These are phyloP conservation scores for Pedionomus torquatus DNA, from an alignment of 2,113 vertebrate species.

Conservation along the genomic window DNA sequence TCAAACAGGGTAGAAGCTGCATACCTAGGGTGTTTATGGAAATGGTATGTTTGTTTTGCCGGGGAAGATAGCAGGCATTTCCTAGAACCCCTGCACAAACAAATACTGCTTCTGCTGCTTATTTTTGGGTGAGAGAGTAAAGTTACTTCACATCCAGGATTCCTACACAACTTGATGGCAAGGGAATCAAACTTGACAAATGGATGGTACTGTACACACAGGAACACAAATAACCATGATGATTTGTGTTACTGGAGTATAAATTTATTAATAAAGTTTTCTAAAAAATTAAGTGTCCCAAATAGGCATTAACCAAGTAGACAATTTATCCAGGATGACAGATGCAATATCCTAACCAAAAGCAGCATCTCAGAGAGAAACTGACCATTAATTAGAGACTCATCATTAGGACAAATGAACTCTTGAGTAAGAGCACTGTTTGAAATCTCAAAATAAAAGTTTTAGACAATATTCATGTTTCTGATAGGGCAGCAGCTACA, in stretches of 20 bases:
- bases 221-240: not conserved
- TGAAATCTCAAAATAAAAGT: not conserved
- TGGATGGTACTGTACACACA: not conserved
- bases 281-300: not conserved
- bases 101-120: not conserved
- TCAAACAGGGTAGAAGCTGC: not conserved
- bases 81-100: not conserved
- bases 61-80: not conserved
- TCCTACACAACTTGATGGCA: not conserved
- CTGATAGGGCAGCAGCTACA: not conserved
- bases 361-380: not conserved
- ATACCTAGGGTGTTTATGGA: not conserved
- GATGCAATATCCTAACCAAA: not conserved
- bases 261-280: not conserved
- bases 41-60: conserved; percentile 9
- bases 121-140: not conserved
- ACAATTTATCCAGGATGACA: not conserved
- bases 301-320: not conserved
- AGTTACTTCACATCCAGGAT: not conserved
- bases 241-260: not conserved
- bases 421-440: not conserved
- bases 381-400: not conserved
- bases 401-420: not conserved
- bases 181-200: conserved; percentile 8
- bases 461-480: not conserved